Conservation (phyloP, 2,888 invertebrate species). For the Caenorhabditis sp. region DNA sequence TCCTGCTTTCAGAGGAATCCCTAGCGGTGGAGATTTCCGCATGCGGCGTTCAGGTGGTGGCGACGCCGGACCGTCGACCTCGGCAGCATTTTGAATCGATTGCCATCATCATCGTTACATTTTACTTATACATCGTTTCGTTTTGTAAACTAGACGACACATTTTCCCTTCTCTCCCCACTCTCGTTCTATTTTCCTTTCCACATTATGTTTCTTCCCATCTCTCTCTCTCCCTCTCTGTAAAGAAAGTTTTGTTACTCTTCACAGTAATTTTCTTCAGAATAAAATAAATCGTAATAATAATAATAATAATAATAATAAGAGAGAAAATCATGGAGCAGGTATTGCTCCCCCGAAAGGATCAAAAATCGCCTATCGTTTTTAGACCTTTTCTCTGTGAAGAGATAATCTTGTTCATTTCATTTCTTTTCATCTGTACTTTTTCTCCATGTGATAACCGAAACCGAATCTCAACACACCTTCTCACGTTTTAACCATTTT, state of each 20-base stretch:
- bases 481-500: slow-evolving; percentile 5
- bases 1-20: slow-evolving; percentile 19
- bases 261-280: slow-evolving; percentile 36
- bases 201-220: too few species aligned
- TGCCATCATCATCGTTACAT: slow-evolving; percentile 3
- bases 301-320: not conserved
- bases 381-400: not conserved
- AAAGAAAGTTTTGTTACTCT: slow-evolving; percentile 19
- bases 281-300: slow-evolving; percentile 27
- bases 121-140: slow-evolving; percentile 38
- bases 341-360: slow-evolving; percentile 6
- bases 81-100: slow-evolving; percentile 26
- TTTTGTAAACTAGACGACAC: slow-evolving; percentile 11
- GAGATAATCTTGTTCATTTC: not conserved
- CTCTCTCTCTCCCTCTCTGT: not conserved
- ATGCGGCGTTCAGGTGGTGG: slow-evolving; percentile 43
- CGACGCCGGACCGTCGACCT: slow-evolving; percentile 36
- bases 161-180: not conserved
- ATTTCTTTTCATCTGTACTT: not conserved
- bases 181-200: not conserved
- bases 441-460: not conserved
- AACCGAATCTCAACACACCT: not conserved
- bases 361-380: not conserved
- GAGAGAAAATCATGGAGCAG: not conserved
- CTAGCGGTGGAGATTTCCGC: slow-evolving; percentile 20